Evolutionary conservation across 2,888 invertebrate species (phyloP), one percentile per base, ranked within the genome.

Genomic region (Bombyx huttoni): DNA sequence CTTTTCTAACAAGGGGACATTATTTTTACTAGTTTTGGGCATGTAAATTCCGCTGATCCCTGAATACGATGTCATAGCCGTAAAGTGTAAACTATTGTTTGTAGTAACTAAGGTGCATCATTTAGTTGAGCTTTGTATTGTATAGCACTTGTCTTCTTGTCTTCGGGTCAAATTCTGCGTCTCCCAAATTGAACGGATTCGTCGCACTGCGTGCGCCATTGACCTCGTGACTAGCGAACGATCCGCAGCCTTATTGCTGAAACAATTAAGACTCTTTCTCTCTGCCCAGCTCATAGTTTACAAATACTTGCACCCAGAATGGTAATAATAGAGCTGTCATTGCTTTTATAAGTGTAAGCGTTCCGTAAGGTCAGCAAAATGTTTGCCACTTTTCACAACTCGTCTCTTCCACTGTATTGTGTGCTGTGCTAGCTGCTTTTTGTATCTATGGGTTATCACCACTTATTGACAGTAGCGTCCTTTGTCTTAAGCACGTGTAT

Each of bases 371-470:
- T 79, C 81, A 83, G 81, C 85, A 78, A 85, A 73, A 76, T 80
- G 81, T 85, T 84, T 84, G 82, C 81, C 82, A 85, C 82, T 80
- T 24, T 76, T 83, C 87, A 84, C 85, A 76, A 81, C 73, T 87
- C 81, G 87, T 82, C 81, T 85, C 81, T 85, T 85, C 88, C 86
- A 88, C 88, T 85, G 81, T 86, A 80, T 73, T 81, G 88, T 86
- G 87, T 87, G 88, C 84, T 86, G 81, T 86, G 87, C 84, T 88
- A 87, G 88, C 88, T 88, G 88, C 88, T 88, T 88, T 85, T 88
- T 85, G 88, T 87, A 82, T 83, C 82, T 86, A 84, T 83, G 81
- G 83, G 79, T 83, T 80, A 81, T 84, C 87, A 87, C 87, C 81
- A 80, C 80, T 77, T 81, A 77, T 77, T 78, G 73, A 77, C 65